Conservation (phyloP, 1,140 invertebrate species). For the Camponotus floridanus region DNA sequence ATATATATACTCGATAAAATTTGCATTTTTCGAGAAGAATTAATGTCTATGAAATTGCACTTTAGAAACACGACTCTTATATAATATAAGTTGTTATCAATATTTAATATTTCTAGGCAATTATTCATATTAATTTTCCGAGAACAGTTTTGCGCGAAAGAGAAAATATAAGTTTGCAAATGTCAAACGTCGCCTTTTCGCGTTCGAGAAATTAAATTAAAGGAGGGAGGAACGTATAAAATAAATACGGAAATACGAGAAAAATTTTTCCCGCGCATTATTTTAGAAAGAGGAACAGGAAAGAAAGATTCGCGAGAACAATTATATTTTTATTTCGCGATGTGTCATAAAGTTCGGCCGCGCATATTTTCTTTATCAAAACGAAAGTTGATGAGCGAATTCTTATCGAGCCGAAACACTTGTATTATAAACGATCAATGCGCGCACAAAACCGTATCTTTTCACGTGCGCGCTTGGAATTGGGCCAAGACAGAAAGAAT, state of each 20-base stretch:
- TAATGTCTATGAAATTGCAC: background rate
- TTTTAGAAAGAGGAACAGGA: constrained; percentile 12
- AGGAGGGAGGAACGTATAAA: background rate
- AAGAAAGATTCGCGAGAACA: too few relatives aligned
- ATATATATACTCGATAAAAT: background rate
- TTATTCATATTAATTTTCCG: too few relatives aligned
- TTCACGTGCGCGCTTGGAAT: background rate
- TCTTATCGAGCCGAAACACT: constrained; percentile 24
- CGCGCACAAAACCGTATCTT: constrained; percentile 7
- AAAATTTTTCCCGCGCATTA: background rate
- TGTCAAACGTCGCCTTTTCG: background rate
- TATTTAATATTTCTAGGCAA: too few relatives aligned
- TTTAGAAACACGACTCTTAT: background rate
- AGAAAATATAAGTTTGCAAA: background rate
- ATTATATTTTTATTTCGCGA: constrained; percentile 10
- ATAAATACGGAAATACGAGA: background rate
- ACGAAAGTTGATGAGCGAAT: background rate
- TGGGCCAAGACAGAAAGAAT: constrained; percentile 52
- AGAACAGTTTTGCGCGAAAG: too few relatives aligned
- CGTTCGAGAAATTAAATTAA: background rate
- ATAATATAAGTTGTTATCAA: too few relatives aligned
- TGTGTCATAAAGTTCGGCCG: background rate
- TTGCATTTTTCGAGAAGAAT: background rate
- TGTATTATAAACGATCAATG: background rate
- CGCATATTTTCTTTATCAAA: constrained; percentile 23